Conservation (phyloP, 2,113 vertebrate species). For the Murina feae region DNA sequence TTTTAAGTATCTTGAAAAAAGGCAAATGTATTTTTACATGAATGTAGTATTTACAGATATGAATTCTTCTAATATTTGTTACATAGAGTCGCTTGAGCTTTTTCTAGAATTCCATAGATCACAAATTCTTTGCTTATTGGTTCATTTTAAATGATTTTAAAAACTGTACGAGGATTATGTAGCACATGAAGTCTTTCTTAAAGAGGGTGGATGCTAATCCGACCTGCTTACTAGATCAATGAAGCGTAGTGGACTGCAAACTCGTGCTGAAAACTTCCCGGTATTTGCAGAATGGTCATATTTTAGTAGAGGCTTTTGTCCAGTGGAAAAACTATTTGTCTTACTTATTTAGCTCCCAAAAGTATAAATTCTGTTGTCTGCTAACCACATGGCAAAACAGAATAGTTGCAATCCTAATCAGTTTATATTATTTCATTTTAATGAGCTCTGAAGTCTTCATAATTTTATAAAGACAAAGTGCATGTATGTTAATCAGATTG, state of each 20-base stretch:
- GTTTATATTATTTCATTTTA: conserved; percentile 41
- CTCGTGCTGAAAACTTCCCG: not conserved
- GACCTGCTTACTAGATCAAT: not conserved
- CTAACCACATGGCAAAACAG: conserved; percentile 22
- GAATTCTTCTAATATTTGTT: not conserved
- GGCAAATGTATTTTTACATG: not conserved
- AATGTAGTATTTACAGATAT: not conserved
- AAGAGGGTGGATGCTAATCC: not conserved
- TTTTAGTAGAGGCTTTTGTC: conserved; percentile 22
- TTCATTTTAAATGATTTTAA: conserved; percentile 6
- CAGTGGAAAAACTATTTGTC: conserved; percentile 24
- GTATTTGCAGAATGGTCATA: not conserved
- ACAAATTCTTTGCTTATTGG: not conserved
- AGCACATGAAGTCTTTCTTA: not conserved
- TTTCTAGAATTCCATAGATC: not conserved
- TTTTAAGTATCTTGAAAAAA: conserved; percentile 50
- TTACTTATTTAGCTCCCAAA: conserved; percentile 19
- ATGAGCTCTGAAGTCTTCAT: conserved; percentile 42
- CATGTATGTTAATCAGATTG: not conserved
- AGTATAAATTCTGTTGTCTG: not conserved
- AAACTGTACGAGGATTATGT: not conserved
- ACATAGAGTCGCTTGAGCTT: not conserved
- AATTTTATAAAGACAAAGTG: conserved; percentile 16
- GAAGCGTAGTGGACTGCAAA: not conserved
- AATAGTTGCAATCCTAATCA: conserved; percentile 25